Base-by-base conservation (phyloP, 1,140 invertebrate species). In the Copidosoma floridanum region DNA sequence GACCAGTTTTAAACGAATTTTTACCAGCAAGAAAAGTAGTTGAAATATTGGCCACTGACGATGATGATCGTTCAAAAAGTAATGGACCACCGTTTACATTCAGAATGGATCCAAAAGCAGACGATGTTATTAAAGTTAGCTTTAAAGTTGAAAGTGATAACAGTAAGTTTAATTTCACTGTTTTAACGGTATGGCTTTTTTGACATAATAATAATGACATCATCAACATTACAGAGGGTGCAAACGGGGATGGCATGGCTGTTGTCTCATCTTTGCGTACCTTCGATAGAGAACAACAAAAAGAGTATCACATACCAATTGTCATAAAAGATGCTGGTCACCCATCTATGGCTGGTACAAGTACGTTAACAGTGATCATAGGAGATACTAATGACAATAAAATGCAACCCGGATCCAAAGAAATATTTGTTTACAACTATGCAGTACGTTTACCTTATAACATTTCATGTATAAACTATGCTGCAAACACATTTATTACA, bases 331-430 rank as follows among this genome's bases (percentile, higher is more conserved):
- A 91, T 81, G 91, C 89, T 65, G 92, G 90, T 47, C 93, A 87
- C 72, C 92, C 89, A 10, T 89, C 90, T 0, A 94, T 95, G 91
- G 95, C 93, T 38, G 95, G 94, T 58, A 97, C 95, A 2, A 95
- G 92, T 66, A 97, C 94, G 0, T 75, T 98, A 5, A 97, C 93
- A 0, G 93, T 98, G 7, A 92, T 96, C 20, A 97, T 99, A 68
- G 95, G 95, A 20, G 95, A 96, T 73, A 89, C 93, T 1, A 98
- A 98, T 75, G 95, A 99, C 71, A 97, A 98, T 79, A 93, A 94
- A 80, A 98, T 98, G 93, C 90, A 94, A 71, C 91, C 94, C 1
- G 96, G 96, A 0, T 90, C 90, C 1, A 98, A 98, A 80, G 93
- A 97, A 61, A 97, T 98, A 65, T 91, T 96, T 74, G 93, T 97